Base-by-base conservation (phyloP, 2,888 invertebrate species). In the Epirrhoe tristata region DNA sequence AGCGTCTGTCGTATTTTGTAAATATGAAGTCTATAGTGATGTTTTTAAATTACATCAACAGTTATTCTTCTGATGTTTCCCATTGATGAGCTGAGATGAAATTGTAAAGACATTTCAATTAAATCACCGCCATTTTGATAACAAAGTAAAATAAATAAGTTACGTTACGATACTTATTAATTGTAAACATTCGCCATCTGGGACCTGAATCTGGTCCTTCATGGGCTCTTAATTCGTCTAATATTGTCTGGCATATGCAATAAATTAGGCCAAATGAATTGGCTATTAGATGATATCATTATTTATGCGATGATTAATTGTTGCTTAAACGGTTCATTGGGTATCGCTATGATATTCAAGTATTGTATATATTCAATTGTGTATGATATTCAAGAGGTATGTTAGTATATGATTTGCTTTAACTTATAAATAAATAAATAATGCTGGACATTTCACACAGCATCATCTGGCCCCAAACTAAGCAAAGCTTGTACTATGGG, bases 261-360 rank as follows among this genome's bases (percentile, higher is more conserved):
- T 66, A 51, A 72, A 72, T 71, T 73, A 74, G 67, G 67, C 55
- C 74, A 66, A 63, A 70, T 70, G 67, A 67, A 70, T 69, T 65
- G 69, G 64, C 68, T 62, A 68, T 72, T 72, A 67, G 58, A 71
- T 66, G 74, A 72, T 72, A 71, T 74, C 74, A 74, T 74, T 74
- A 74, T 74, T 74, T 74, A 72, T 72, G 68, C 57, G 43, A 69
- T 69, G 69, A 72, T 74, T 72, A 72, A 71, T 71, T 67, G 68
- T 52, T 56, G 39, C 52, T 60, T 57, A 67, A 66, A 52, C 57
- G 63, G 57, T 58, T 68, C 59, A 56, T 67, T 70, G 62, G 63
- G 60, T 61, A 52, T 14, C 43, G 14, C 24, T 24, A 24, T 24
- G 24, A 2, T 24, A 24, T 2, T 24, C 3, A 24, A 2, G 3